phyloP scores from a whole-genome alignment of 2,888 invertebrate genomes.

The Cryptops parisi region DNA sequence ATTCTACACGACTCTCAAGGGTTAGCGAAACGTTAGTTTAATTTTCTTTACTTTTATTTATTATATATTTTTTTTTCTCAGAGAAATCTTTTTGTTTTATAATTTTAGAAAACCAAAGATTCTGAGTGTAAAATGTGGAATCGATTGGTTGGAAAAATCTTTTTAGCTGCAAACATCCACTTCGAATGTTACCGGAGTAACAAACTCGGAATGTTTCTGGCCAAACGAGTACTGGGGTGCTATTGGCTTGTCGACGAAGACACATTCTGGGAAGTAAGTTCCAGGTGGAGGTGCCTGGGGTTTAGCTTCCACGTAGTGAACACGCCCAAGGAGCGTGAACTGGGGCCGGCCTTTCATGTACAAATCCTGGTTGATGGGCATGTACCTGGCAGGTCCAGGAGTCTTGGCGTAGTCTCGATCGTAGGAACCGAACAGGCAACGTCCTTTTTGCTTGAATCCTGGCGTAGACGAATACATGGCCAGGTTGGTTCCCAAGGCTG shows the following conservation, averaged over 20 bases:
- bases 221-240: neutral
- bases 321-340: neutral
- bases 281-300: neutral
- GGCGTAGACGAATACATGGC: neutral
- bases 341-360: neutral
- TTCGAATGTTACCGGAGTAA: neutral
- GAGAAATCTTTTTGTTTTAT: no score
- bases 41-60: no score
- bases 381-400: neutral
- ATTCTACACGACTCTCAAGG: no score
- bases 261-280: neutral
- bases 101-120: no score
- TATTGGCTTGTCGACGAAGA: neutral
- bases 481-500: neutral
- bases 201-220: neutral
- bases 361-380: neutral
- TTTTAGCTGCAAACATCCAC: neutral
- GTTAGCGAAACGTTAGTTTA: no score
- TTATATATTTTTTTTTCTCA: no score
- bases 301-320: neutral
- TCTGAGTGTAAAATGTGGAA: no score
- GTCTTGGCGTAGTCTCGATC: neutral
- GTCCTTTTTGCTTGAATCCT: neutral
- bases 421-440: neutral
- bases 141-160: no score